Percentiles rank a stretch among this genome's conserved stretches.
phyloP scores from a whole-genome alignment of 2,797 vertebrate species.

The Onychomys leucogaster region DNA sequence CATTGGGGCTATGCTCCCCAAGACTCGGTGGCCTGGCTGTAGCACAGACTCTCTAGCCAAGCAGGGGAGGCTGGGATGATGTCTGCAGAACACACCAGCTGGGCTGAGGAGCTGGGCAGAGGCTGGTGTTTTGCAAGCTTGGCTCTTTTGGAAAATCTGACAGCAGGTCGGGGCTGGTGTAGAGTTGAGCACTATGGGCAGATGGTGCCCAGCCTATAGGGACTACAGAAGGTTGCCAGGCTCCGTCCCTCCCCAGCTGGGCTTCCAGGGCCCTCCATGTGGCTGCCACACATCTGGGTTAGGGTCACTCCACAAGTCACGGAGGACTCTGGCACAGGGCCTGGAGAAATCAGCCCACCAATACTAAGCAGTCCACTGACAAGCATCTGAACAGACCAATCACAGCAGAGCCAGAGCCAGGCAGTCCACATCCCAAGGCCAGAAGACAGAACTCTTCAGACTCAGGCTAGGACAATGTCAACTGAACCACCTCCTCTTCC shows the following conservation, averaged over 20 bases:
- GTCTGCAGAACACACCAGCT: neutral
- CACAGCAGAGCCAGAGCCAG: accelerated
- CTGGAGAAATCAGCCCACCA: neutral
- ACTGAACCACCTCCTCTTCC: neutral
- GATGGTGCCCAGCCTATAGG: accelerated
- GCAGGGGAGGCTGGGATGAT: accelerated
- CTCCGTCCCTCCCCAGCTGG: neutral
- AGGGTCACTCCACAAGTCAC: too few relatives aligned
- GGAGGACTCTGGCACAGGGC: neutral
- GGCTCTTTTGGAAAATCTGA: neutral
- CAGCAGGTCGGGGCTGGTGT: neutral
- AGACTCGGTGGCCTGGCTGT: neutral
- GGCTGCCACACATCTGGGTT: accelerated
- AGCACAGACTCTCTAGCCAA: neutral
- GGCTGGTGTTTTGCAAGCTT: neutral
- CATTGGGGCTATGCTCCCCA: neutral
- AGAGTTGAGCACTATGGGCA: neutral
- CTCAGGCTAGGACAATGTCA: neutral
- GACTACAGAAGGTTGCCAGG: neutral
- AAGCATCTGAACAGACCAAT: accelerated
- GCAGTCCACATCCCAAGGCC: accelerated
- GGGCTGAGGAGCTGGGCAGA: neutral
- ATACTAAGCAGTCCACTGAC: neutral
- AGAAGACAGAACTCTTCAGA: neutral
- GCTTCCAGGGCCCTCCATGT: neutral